Evolutionary conservation across 2,888 invertebrate species (phyloP), one percentile per base, ranked within the genome.

Genomic region (Xestia rhomboidea): DNA sequence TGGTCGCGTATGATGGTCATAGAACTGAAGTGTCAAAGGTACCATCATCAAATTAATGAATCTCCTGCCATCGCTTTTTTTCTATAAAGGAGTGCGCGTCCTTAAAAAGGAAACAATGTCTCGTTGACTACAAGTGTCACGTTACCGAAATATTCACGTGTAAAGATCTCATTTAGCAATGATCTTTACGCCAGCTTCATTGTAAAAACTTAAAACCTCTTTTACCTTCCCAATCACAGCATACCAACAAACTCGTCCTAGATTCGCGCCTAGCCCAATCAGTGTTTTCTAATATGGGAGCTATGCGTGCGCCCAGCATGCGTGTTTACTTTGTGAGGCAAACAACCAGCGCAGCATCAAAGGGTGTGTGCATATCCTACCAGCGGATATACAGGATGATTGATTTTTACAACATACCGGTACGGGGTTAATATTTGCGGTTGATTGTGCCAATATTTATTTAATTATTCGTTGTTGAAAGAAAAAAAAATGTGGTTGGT

Each of bases 281-380:
- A 62, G 62, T 51, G 34, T 51, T 66, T 62, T 60, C 13, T 44
- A 24, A 76, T 38, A 41, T 7, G 3, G 10, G 18, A 18, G 15
- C 54, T 41, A 30, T 79, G 67, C 34, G 62, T 62, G 46, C 5
- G 15, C 24, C 63, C 54, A 38, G 30, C 57, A 11, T 57, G 72
- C 54, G 62, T 60, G 83, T 73, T 76, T 66, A 49, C 66, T 73
- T 41, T 76, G 49, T 51, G 41, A n/a, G 51, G 38, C 63, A 75
- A 71, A 82, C 44, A 82, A 13, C 30, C 24, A 15, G 11, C n/a
- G 62, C 34, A 63, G 34, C 44, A 49, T 82, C 82, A 82, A 77
- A 83, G 67, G 44, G 2, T 46, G 30, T 68, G n/a, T 69, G 63
- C 49, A 66, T 10, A 67, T 63, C 38, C 6, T 62, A 46, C 24